Base-by-base conservation (phyloP, 2,113 vertebrate species). In the Ammospiza nelsoni region DNA sequence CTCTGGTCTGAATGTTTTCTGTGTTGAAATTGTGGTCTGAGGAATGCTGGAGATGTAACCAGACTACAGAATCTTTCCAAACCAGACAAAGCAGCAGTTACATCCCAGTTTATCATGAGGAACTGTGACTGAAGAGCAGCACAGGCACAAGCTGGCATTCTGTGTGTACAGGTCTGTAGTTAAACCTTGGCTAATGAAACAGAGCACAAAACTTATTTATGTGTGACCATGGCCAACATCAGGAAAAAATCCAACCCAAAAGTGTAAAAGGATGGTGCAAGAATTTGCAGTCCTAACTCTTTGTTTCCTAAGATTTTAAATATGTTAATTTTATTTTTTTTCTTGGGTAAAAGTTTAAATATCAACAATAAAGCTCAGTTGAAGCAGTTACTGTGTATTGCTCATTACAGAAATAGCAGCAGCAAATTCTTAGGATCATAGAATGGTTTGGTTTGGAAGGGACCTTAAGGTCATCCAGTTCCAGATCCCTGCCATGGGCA, bases 1-100 rank as follows among this genome's bases (percentile, higher is more conserved):
- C 27, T 82, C 66, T 66, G 54, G 31, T 55, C 49, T 52, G 43
- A 68, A 84, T 72, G 76, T 51, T 95, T 84, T 75, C 84, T 89
- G 5, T 44, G 6, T 43, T 85, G 84, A 68, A 94, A 76, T 46
- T 68, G 71, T 90, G 71, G 58, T 82, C 74, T 85, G 58, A 95
- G 63, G 54, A 84, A 68, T 0, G 1, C 44, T 68, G 61, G 52
- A n/a, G 62, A 24, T 75, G 39, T 2, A 89, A 72, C 33, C 39
- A 82, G 27, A 27, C 78, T 43, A 33, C 33, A 77, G 41, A 39
- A n/a, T 41, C 48, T 52, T 87, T 82, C 77, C 66, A 78, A 6
- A 52, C 46, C 61, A 72, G 57, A 74, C 25, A 59, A 63, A 89
- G 52, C 33, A 66, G 55, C 25, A 33, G 51, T 41, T 94, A 5